phyloP scores from a whole-genome alignment of 2,888 invertebrate species.

The Anoplius nigerrimus region DNA sequence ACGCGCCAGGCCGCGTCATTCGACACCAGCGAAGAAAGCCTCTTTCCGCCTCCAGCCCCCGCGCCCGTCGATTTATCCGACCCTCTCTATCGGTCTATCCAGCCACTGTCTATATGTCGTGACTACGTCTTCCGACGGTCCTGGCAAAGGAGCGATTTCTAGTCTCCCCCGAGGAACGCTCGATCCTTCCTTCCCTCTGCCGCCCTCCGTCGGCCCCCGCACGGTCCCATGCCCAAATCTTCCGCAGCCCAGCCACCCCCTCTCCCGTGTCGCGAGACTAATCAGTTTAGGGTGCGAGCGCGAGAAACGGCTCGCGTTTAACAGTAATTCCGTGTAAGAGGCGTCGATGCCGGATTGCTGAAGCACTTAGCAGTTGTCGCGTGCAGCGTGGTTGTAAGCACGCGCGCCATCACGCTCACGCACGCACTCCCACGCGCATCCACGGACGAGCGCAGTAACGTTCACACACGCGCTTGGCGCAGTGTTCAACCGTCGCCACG shows the following conservation, averaged over 20 bases:
- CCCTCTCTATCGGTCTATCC: background rate
- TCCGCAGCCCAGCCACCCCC: too few relatives aligned
- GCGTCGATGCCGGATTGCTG: constrained; percentile 61
- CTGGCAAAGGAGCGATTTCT: constrained; percentile 7
- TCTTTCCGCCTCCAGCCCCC: too few relatives aligned
- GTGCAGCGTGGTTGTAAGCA: constrained; percentile 16
- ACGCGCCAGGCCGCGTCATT: too few relatives aligned
- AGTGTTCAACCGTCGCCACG: background rate
- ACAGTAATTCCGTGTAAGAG: constrained; percentile 67
- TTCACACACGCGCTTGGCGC: constrained; percentile 11
- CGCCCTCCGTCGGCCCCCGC: background rate
- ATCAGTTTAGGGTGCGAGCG: constrained; percentile 57
- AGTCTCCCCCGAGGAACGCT: constrained; percentile 22
- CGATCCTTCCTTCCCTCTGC: constrained; percentile 4
- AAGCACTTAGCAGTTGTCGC: constrained; percentile 62
- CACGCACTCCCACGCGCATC: background rate
- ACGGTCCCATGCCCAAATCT: background rate
- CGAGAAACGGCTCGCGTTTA: constrained; percentile 55
- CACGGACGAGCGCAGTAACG: background rate
- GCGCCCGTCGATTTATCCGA: too few relatives aligned
- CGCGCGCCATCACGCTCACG: background rate
- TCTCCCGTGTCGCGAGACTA: constrained; percentile 30
- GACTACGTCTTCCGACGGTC: constrained; percentile 19
- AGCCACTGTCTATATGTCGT: constrained; percentile 11
- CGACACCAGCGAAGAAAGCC: too few relatives aligned